Conservation (phyloP, 2,797 vertebrate genomes). For the Malacoctenus gilli region DNA sequence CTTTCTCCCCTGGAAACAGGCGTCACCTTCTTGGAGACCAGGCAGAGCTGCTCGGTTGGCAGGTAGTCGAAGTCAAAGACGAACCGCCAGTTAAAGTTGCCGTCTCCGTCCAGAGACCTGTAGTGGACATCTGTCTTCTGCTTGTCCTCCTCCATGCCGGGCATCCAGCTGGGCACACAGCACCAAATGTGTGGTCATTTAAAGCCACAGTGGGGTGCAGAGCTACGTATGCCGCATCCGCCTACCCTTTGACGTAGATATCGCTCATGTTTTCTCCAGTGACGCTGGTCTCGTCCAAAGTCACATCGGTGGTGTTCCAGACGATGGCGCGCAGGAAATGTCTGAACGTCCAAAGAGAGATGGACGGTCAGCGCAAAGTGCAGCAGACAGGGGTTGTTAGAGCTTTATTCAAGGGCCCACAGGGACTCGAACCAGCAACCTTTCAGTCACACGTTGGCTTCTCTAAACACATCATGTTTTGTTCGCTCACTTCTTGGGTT, state of each 20-base stretch:
- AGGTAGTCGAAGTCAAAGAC: constrained; percentile 94
- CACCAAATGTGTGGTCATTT: no score
- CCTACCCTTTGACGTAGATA: constrained; percentile 96
- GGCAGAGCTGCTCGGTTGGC: constrained; percentile 93
- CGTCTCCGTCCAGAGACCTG: constrained; percentile 95
- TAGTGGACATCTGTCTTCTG: constrained; percentile 99
- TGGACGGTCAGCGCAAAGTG: no score
- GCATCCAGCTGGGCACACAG: constrained; percentile 91
- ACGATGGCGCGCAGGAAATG: constrained; percentile 88
- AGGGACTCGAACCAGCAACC: no score
- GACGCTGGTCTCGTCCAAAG: constrained; percentile 95
- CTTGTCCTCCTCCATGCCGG: constrained; percentile 95
- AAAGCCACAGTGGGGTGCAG: no score
- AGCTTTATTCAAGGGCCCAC: no score
- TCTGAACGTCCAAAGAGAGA: constrained; percentile 65
- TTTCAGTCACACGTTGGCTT: no score
- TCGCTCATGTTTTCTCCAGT: constrained; percentile 98
- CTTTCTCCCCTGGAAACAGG: no score
- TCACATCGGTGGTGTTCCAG: constrained; percentile 97
- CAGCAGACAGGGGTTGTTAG: no score
- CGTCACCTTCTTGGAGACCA: constrained; percentile 92
- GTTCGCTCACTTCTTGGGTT: constrained; percentile 93
- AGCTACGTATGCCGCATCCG: no score
- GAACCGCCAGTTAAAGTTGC: constrained; percentile 99
- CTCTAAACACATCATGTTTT: no score